Conservation (phyloP, 2,797 vertebrate genomes). For the Glyptemys insculpta region DNA sequence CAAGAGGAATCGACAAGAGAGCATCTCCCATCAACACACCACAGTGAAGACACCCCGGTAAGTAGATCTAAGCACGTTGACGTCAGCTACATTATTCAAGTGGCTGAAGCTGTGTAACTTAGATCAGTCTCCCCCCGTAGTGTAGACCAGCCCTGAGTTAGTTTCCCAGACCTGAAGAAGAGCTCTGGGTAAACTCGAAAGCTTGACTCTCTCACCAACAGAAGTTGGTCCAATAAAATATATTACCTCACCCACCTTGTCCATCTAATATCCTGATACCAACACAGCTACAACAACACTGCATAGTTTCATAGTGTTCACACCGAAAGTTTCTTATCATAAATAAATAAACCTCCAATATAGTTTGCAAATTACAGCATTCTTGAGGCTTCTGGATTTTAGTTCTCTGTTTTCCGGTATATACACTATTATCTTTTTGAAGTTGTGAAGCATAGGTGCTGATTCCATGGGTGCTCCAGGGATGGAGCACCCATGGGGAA, state of each 20-base stretch:
- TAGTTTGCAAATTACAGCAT: conserved; percentile 27
- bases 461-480: no score
- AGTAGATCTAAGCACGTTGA: no score
- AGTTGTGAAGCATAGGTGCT: neutral
- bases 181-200: neutral
- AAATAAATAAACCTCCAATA: conserved; percentile 5
- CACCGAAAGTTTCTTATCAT: conserved; percentile 9
- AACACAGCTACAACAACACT: neutral
- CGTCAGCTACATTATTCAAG: no score
- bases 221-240: neutral
- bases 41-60: no score
- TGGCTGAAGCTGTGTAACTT: no score
- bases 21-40: no score
- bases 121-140: no score
- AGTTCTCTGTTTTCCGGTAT: neutral
- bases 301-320: neutral
- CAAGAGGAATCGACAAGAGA: no score
- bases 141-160: neutral
- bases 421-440: neutral
- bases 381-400: neutral
- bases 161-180: neutral
- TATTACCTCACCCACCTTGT: neutral
- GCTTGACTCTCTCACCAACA: neutral
- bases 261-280: neutral
- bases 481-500: no score